A percentile compares a stretch with the other conserved stretches of the same genome.
Conservation (phyloP, 2,797 vertebrate species). For the Eidolon dupreanum region DNA sequence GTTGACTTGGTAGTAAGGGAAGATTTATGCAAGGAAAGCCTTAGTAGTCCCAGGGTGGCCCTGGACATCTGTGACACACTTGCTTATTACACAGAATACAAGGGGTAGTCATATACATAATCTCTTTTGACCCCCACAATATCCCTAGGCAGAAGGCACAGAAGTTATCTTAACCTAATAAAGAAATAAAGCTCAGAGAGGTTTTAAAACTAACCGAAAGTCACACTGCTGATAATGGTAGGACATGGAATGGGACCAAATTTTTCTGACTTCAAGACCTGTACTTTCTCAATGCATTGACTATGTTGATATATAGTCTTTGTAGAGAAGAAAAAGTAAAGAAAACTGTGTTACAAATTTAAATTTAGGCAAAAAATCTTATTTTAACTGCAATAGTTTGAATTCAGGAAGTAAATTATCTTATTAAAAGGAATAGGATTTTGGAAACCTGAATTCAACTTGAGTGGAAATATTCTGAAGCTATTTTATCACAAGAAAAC, state of each 20-base stretch:
- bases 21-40: background rate
- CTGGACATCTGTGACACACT: background rate
- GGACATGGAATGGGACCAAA: background rate
- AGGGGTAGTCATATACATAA: background rate
- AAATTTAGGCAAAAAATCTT: background rate
- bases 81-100: background rate
- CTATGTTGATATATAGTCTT: background rate
- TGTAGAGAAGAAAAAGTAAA: background rate
- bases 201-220: background rate
- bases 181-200: slow-evolving; percentile 4
- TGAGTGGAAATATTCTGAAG: slow-evolving; percentile 19
- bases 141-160: background rate
- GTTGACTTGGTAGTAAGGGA: background rate
- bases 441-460: slow-evolving; percentile 35
- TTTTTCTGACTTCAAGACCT: background rate
- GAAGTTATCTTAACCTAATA: background rate
- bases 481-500: background rate
- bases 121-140: background rate
- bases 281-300: background rate
- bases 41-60: background rate
- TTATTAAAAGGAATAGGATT: slow-evolving; percentile 16
- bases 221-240: background rate
- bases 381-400: slow-evolving; percentile 1
- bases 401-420: background rate
- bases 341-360: background rate